These are phyloP conservation scores for Donacobius atricapilla DNA, from an alignment of 2,113 vertebrate genomes.

Conservation along the genomic window DNA sequence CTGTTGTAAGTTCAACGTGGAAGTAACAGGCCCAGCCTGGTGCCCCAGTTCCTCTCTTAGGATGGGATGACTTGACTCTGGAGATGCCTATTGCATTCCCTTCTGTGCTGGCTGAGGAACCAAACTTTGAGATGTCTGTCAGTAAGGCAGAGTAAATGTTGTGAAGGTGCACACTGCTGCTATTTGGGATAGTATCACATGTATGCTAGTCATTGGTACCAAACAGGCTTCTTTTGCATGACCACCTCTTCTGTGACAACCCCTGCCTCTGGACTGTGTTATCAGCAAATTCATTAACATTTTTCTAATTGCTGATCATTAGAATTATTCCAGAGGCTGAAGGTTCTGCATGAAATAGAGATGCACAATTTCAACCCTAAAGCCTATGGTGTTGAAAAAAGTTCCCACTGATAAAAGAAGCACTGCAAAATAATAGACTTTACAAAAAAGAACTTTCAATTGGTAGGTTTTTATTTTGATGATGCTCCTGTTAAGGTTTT, in stretches of 20 bases:
- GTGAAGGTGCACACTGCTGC: neutral
- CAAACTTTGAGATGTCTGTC: neutral
- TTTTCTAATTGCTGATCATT: neutral
- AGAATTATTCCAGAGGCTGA: neutral
- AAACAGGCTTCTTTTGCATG: neutral
- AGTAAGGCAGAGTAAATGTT: neutral
- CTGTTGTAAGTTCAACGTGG: neutral
- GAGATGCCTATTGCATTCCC: neutral
- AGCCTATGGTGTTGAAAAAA: neutral
- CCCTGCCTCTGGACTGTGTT: neutral
- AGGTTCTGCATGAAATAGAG: neutral
- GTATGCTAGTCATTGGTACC: neutral
- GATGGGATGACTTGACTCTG: neutral
- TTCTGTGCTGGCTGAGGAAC: neutral
- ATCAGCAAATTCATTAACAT: neutral
- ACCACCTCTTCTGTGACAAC: neutral
- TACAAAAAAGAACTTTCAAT: neutral
- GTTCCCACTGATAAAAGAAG: neutral
- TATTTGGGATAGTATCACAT: neutral
- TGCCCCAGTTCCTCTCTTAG: neutral
- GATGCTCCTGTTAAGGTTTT: neutral
- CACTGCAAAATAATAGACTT: fast-evolving
- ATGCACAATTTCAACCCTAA: neutral
- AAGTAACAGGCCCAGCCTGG: neutral
- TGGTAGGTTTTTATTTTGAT: neutral